phyloP scores from a whole-genome alignment of 2,113 vertebrate genomes.

The Petaurus breviceps region DNA sequence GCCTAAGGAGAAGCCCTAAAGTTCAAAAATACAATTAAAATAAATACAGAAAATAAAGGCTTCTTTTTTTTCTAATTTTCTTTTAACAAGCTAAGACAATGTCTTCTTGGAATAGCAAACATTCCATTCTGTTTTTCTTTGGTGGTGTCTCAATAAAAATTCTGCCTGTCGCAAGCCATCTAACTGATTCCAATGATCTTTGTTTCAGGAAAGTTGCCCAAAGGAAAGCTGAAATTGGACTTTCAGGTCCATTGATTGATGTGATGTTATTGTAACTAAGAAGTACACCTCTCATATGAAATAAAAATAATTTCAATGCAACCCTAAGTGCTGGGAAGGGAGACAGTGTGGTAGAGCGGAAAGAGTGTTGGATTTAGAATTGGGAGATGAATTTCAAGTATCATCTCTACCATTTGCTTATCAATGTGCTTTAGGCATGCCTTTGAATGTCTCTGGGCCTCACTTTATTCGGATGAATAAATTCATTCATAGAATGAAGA shows the following conservation, averaged over 20 bases:
- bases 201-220: conserved; percentile 25
- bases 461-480: no score
- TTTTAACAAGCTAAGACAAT: not conserved
- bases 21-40: conserved; percentile 17
- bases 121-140: conserved; percentile 40
- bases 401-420: not conserved
- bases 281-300: not conserved
- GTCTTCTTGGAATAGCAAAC: conserved; percentile 50
- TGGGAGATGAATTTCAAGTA: not conserved
- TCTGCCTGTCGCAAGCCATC: conserved; percentile 67
- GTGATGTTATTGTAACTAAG: conserved; percentile 15
- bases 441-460: not conserved
- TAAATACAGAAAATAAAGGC: not conserved
- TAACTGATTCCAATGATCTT: conserved; percentile 26
- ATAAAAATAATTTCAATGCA: not conserved
- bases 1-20: not conserved
- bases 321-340: not conserved
- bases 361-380: not conserved
- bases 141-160: conserved; percentile 66
- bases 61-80: conserved; percentile 36
- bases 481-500: not conserved
- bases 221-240: not conserved
- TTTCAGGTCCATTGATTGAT: conserved; percentile 34
- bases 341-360: not conserved
- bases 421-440: not conserved